phyloP scores from a whole-genome alignment of 1,140 invertebrate genomes.

The Drosophila ironensis region DNA sequence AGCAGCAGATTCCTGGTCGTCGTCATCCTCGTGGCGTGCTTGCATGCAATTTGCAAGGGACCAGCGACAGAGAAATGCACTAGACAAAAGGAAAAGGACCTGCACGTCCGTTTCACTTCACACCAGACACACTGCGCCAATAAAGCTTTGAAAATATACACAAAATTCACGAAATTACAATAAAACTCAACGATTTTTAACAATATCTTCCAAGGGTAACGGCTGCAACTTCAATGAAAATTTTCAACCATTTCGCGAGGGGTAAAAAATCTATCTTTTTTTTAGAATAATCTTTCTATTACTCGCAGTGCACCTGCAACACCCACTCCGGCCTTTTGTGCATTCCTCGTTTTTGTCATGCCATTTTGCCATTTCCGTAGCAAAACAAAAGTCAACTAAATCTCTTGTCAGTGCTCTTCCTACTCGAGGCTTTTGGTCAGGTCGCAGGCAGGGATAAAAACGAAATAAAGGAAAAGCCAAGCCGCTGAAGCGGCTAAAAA shows the following conservation, averaged over 20 bases:
- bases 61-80: conserved; percentile 32
- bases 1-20: conserved; percentile 23
- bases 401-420: conserved; percentile 55
- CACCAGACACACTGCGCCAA: background rate
- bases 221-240: too few species aligned
- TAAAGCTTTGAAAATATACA: background rate
- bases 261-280: background rate
- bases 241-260: too few species aligned
- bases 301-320: background rate
- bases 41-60: conserved; percentile 53
- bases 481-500: conserved; percentile 24
- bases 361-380: conserved; percentile 59
- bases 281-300: background rate
- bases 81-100: conserved; percentile 37
- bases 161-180: too few species aligned
- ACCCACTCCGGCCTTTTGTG: conserved; percentile 39
- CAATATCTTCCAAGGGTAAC: too few species aligned
- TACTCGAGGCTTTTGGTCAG: conserved; percentile 39
- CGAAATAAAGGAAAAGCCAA: conserved; percentile 4
- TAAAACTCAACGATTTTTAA: too few species aligned
- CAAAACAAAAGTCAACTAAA: conserved; percentile 62
- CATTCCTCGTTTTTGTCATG: conserved; percentile 57
- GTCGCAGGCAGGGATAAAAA: conserved; percentile 12
- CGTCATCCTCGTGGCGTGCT: conserved; percentile 48
- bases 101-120: conserved; percentile 41